phyloP scores from a whole-genome alignment of 2,113 vertebrate species.

The Charina bottae region DNA sequence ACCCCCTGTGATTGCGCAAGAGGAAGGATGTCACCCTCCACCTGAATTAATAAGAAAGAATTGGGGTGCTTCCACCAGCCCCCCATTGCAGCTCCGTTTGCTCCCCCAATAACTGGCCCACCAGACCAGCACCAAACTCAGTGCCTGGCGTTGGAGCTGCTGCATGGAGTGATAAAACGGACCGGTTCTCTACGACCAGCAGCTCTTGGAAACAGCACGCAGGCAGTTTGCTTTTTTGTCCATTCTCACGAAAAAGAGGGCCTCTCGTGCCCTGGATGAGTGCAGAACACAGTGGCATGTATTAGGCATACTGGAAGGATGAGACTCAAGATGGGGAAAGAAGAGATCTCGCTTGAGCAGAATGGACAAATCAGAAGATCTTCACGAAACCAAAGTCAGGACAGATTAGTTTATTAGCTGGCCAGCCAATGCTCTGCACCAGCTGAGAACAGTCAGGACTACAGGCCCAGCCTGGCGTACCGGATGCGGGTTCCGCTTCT shows the following conservation, averaged over 20 bases:
- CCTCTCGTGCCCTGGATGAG: not conserved
- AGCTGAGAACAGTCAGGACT: not conserved
- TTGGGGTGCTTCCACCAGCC: not conserved
- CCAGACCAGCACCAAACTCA: not conserved
- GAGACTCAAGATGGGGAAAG: not conserved
- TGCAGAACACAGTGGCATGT: not conserved
- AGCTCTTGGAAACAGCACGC: not conserved
- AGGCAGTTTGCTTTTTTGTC: not conserved
- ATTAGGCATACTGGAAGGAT: not conserved
- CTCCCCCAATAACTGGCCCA: not conserved
- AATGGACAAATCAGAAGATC: not conserved
- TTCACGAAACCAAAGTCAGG: slow-evolving; percentile 18
- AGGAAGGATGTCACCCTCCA: not conserved
- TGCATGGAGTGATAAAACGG: not conserved
- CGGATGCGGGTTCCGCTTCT: not conserved
- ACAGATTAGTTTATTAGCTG: slow-evolving; percentile 21
- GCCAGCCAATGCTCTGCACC: not conserved
- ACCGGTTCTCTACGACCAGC: not conserved
- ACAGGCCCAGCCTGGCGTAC: not conserved
- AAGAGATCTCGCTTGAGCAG: not conserved
- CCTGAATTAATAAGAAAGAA: not conserved
- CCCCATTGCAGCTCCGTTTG: not conserved
- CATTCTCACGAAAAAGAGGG: not conserved
- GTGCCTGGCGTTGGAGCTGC: not conserved
- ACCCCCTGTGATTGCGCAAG: not conserved